Evolutionary conservation across 2,888 invertebrate genomes (phyloP).

Genomic region (Ptilodon capucinus): DNA sequence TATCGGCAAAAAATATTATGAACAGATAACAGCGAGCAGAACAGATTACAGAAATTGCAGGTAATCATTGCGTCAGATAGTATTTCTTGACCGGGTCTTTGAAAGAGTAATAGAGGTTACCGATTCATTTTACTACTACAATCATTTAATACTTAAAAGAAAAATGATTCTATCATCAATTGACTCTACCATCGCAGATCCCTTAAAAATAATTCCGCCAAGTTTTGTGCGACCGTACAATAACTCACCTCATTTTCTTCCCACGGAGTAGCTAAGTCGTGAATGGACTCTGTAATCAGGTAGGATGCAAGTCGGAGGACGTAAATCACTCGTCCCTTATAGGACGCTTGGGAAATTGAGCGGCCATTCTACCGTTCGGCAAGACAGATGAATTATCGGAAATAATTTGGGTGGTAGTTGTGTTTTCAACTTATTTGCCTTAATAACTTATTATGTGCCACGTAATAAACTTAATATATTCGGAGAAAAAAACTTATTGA

Average conservation of each 20-base stretch:
- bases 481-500: too few species aligned
- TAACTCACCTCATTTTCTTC: constrained; percentile 19
- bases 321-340: constrained; percentile 36
- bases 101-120: too few species aligned
- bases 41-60: too few species aligned
- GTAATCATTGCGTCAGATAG: too few species aligned
- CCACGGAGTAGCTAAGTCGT: constrained; percentile 2
- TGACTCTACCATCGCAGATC: not conserved
- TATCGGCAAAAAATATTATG: too few species aligned
- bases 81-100: too few species aligned
- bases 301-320: constrained; percentile 14
- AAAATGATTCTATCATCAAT: not conserved
- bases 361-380: not conserved
- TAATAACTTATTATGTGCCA: too few species aligned
- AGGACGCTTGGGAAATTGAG: constrained; percentile 14
- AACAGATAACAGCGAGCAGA: too few species aligned
- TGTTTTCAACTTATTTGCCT: too few species aligned
- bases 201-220: not conserved
- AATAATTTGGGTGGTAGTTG: not conserved
- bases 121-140: not conserved
- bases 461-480: too few species aligned
- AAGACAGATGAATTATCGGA: not conserved
- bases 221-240: constrained; percentile 4
- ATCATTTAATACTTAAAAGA: not conserved
- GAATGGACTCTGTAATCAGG: constrained; percentile 9